Evolutionary conservation across 2,888 invertebrate species (phyloP).

Genomic region (Scrobipalpa costella): DNA sequence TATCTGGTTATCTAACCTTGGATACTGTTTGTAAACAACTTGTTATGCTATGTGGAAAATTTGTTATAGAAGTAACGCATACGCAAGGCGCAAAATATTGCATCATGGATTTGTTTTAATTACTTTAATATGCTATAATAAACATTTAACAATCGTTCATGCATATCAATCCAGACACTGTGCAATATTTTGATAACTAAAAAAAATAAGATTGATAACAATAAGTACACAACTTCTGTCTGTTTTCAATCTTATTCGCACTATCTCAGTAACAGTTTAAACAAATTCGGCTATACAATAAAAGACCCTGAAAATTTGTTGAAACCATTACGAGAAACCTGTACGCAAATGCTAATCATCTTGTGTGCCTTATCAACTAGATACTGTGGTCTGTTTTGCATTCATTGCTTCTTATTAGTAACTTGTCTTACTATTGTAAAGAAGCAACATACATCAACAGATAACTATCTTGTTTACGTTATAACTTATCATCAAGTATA

Average conservation of each 20-base stretch:
- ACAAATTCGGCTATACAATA: conserved; percentile 40
- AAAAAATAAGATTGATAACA: conserved; percentile 53
- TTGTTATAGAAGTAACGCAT: conserved; percentile 53
- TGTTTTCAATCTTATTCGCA: conserved; percentile 52
- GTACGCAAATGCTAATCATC: conserved; percentile 35
- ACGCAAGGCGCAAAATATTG: conserved; percentile 62
- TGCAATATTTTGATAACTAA: conserved; percentile 32
- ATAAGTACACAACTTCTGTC: conserved; percentile 37
- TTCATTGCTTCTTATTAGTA: background rate
- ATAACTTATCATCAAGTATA: too few relatives aligned
- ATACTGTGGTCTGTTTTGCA: background rate
- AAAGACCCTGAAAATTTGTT: conserved; percentile 43
- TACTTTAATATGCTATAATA: background rate
- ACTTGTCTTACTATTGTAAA: background rate
- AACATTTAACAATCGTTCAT: background rate
- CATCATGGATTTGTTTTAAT: conserved; percentile 14
- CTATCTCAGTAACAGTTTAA: conserved; percentile 56
- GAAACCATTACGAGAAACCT: conserved; percentile 55
- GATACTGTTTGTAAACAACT: background rate
- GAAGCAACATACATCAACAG: conserved; percentile 1
- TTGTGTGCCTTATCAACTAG: conserved; percentile 26
- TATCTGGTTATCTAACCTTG: too few relatives aligned
- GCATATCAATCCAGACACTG: background rate
- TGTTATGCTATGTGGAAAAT: conserved; percentile 54
- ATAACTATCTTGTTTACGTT: too few relatives aligned